These are phyloP conservation scores for Ellobium chinense DNA, from an alignment of 2,888 invertebrate species.

Conservation along the genomic window DNA sequence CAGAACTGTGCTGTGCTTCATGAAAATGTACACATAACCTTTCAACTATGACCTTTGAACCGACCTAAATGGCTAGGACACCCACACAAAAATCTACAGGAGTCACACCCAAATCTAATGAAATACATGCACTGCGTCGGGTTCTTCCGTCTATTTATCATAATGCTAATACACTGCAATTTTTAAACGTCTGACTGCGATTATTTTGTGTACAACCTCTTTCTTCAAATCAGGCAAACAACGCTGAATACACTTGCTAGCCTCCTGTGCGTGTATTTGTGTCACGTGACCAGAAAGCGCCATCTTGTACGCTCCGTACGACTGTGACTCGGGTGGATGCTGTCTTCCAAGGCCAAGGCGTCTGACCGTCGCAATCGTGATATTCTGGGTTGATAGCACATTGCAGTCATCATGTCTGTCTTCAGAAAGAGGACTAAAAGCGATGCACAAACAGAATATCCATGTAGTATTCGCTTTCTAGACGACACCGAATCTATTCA, in stretches of 20 bases:
- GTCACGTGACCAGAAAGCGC: slow-evolving; percentile 51
- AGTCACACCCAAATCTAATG: slow-evolving; percentile 19
- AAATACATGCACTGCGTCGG: too few species aligned
- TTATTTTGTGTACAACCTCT: too few species aligned
- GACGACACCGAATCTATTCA: slow-evolving; percentile 77
- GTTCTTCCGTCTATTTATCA: too few species aligned
- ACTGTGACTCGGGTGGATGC: slow-evolving; percentile 41
- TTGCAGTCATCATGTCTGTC: slow-evolving; percentile 59
- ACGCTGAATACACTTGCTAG: neutral
- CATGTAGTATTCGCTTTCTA: slow-evolving; percentile 76
- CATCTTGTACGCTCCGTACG: slow-evolving; percentile 47
- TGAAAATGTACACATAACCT: neutral
- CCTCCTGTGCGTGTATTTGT: slow-evolving; percentile 9
- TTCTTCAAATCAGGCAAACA: neutral
- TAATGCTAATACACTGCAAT: neutral
- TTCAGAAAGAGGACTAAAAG: slow-evolving; percentile 72
- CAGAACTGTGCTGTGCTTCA: too few species aligned
- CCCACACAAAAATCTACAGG: neutral
- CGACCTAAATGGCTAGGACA: neutral
- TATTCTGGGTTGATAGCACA: slow-evolving; percentile 37
- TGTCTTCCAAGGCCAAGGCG: slow-evolving; percentile 40
- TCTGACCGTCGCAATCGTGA: slow-evolving; percentile 22
- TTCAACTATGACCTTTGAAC: slow-evolving; percentile 11
- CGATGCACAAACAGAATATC: slow-evolving; percentile 75
- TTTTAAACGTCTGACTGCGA: neutral